Evolutionary conservation across 1,140 invertebrate genomes (phyloP).

Genomic region (Drosophila ercepeae): DNA sequence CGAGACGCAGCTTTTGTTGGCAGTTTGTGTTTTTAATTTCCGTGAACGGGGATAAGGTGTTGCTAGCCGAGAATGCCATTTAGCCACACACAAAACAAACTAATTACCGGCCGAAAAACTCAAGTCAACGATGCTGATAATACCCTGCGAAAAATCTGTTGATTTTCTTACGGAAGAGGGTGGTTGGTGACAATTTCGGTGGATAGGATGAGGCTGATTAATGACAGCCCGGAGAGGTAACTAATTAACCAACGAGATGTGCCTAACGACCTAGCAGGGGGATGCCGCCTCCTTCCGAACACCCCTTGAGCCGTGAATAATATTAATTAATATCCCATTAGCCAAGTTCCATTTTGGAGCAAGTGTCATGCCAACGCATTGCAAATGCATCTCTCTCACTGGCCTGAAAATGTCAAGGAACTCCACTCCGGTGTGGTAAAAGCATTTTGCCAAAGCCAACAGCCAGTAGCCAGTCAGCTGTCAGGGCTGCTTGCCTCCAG

Average conservation of each 20-base stretch:
- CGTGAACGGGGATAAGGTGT: conserved; percentile 24
- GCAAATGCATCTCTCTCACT: conserved; percentile 27
- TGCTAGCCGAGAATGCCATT: conserved; percentile 15
- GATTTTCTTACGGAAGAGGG: neutral
- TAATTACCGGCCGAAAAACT: conserved; percentile 24
- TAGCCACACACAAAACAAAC: conserved; percentile 21
- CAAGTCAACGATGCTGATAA: neutral
- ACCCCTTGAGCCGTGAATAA: conserved; percentile 15
- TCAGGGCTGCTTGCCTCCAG: conserved; percentile 10
- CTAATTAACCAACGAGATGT: conserved; percentile 22
- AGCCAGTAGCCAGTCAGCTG: conserved; percentile 18
- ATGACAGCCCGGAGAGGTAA: conserved; percentile 18
- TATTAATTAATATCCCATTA: conserved; percentile 41
- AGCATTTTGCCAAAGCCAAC: conserved; percentile 9
- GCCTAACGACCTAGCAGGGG: conserved; percentile 13
- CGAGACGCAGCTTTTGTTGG: neutral
- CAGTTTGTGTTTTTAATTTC: conserved; percentile 28
- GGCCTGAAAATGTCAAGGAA: conserved; percentile 23
- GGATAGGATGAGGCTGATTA: conserved; percentile 9
- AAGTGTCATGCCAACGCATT: conserved; percentile 4
- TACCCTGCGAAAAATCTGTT: neutral
- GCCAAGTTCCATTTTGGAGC: neutral
- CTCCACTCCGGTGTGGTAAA: conserved; percentile 8
- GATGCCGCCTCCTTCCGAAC: too few species aligned
- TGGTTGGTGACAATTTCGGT: neutral